A percentile compares a stretch with the other conserved stretches of the same genome.
Conservation (phyloP, 2,797 vertebrate genomes). For the Notoglanidium macrostoma region DNA sequence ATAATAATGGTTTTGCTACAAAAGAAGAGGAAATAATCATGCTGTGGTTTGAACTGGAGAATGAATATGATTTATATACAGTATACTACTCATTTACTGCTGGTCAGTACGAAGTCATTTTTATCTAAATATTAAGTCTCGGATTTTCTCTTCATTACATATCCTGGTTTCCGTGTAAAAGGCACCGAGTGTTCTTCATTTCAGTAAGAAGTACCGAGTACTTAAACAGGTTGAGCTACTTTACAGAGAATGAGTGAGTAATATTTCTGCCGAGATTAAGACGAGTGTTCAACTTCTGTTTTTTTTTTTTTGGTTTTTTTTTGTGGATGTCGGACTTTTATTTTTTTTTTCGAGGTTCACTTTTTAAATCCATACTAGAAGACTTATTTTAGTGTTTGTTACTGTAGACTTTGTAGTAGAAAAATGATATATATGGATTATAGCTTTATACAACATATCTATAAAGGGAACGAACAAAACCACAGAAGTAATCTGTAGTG, state of each 20-base stretch:
- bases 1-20: background rate
- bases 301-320: background rate
- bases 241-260: background rate
- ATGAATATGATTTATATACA: background rate
- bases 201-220: background rate
- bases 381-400: background rate
- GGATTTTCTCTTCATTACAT: background rate
- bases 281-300: too few relatives aligned
- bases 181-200: background rate
- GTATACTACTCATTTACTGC: conserved; percentile 23
- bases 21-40: background rate
- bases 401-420: background rate
- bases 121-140: background rate
- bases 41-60: background rate
- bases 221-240: background rate
- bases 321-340: background rate
- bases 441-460: background rate
- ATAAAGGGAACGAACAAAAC: background rate
- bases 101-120: conserved; percentile 28
- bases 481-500: too few relatives aligned
- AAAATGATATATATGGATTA: background rate
- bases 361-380: background rate
- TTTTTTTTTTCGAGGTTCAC: background rate
- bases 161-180: background rate
- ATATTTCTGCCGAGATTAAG: background rate